Conservation (phyloP, 2,797 vertebrate species). For the Muscicapa comitata region DNA sequence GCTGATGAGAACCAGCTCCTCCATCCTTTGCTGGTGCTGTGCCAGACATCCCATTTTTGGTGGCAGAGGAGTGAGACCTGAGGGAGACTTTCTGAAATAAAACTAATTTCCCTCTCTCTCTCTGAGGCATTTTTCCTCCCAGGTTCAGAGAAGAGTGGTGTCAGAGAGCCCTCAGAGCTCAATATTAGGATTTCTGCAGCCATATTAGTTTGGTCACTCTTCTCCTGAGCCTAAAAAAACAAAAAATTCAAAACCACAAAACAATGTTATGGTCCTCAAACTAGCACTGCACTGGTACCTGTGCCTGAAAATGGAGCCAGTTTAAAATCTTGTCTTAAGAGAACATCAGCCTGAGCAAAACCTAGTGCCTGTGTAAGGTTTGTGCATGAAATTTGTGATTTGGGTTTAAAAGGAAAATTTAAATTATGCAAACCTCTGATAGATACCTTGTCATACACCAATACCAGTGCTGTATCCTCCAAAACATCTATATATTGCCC, state of each 20-base stretch:
- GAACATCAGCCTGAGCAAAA: not conserved
- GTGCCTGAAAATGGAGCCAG: not conserved
- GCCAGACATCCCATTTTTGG: constrained; percentile 7
- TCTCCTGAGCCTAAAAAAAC: not conserved
- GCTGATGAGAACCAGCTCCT: not conserved
- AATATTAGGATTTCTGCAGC: not conserved
- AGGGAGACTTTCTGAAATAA: not conserved
- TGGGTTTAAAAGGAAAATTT: not conserved
- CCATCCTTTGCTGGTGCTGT: not conserved
- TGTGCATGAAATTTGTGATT: not conserved
- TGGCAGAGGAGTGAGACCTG: not conserved
- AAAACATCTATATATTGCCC: not conserved
- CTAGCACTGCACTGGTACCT: too few species aligned
- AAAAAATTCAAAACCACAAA: not conserved
- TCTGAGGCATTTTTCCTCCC: not conserved
- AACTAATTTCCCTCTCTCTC: not conserved
- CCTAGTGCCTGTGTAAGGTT: not conserved
- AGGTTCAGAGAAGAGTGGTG: not conserved
- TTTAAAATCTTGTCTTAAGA: not conserved
- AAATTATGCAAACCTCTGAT: not conserved
- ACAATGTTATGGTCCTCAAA: not conserved
- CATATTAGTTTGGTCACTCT: not conserved
- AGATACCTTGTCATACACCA: not conserved
- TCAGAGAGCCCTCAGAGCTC: not conserved
- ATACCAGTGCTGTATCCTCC: not conserved